Evolutionary conservation across 2,888 invertebrate genomes (phyloP), one percentile per base, ranked within the genome.

Genomic region (Lasioglossum figueresi): DNA sequence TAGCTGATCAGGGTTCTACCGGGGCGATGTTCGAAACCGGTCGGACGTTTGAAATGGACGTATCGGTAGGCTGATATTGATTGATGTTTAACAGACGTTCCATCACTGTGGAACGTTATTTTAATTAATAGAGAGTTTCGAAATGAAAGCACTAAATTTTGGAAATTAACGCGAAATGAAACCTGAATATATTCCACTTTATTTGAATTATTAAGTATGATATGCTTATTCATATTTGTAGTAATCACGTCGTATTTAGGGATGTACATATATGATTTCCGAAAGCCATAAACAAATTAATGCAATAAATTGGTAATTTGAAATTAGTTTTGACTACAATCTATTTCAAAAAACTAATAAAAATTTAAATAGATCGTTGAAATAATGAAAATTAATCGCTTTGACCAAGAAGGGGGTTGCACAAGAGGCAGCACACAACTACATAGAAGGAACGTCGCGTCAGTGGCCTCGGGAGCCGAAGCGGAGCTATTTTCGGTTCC

Each of bases 41-140:
- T 63, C 31, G 16, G 63, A 63, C 31, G 31, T 31, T 31, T 16
- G 14, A 63, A 31, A 63, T 31, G 31, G 63, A 63, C 31, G 31
- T 63, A 63, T 63, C 63, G 27, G 63, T 63, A 16, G 63, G 4
- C 59, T 66, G 31, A 73, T 80, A 72, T 40, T 72, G 52, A 43
- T 43, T 27, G 31, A 68, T 45, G 37, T 82, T 14, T 34, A 52
- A 43, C 48, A 52, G 23, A 68, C 43, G 27, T 56, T 43, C 37
- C 37, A 16, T 31, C 40, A 6, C 27, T 16, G 63, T 16, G 63
- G 31, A 52, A 52, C 52, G 52, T 52, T 10, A 52, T 52, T 52
- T 52, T n/a, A 52, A 52, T 52, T 52, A 31, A 63, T 63, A 31
- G 63, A 16, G 14, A 59, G 59, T 1, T 52, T 23, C 52, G 52